These are phyloP conservation scores for Petromus typicus DNA, from an alignment of 2,113 vertebrate species.

Conservation along the genomic window DNA sequence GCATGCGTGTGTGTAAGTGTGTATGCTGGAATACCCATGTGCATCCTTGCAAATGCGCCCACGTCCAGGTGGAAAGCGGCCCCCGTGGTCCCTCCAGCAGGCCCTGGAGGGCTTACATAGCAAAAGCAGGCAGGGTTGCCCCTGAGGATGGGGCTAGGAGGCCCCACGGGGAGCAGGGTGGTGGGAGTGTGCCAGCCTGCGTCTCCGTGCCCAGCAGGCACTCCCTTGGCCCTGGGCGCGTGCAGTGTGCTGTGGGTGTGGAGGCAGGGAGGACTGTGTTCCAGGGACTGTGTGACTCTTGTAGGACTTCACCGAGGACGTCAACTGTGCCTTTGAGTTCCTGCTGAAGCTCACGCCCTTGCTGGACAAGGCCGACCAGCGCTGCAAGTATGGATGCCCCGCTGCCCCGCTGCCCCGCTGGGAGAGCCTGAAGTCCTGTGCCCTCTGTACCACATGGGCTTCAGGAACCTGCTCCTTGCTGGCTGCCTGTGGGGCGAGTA, in stretches of 20 bases:
- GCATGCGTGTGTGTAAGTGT: too few species aligned
- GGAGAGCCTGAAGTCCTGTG: background rate
- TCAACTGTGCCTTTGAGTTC: constrained; percentile 96
- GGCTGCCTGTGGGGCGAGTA: background rate
- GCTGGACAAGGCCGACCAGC: constrained; percentile 97
- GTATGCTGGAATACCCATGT: accelerated
- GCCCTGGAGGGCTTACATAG: too few species aligned
- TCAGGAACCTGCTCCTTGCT: background rate
- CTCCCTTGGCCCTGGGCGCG: background rate
- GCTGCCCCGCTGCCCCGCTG: too few species aligned
- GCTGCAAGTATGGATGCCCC: constrained; percentile 94
- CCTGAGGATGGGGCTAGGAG: background rate
- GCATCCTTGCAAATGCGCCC: accelerated
- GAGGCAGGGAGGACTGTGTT: background rate
- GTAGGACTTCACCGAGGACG: constrained; percentile 97
- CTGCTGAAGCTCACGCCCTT: constrained; percentile 96
- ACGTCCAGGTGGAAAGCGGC: background rate
- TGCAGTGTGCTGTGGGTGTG: background rate
- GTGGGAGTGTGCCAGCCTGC: accelerated
- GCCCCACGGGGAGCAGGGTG: background rate
- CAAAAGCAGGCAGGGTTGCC: background rate
- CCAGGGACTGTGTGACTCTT: background rate
- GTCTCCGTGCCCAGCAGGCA: background rate
- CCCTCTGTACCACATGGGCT: background rate
- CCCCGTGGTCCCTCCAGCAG: background rate